Evolutionary conservation across 2,797 vertebrate genomes (phyloP), one percentile per base, ranked within the genome.

Genomic region (Xenentodon cancila): DNA sequence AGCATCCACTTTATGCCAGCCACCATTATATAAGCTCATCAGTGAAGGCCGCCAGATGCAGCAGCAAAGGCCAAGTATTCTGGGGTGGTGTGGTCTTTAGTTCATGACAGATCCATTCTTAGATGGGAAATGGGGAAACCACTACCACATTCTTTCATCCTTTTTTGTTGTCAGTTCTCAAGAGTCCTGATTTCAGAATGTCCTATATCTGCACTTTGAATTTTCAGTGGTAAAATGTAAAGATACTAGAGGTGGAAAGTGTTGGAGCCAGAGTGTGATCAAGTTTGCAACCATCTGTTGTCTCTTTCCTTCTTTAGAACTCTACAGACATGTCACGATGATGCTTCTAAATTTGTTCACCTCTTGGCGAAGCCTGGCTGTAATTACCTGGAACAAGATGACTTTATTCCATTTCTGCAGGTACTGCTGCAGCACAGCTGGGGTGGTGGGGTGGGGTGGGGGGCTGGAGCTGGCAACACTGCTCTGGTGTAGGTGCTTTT

Each of bases 321-420:
- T 74, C 94, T 99, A 74, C 96, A 95, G 89, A 98, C 90, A 71
- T 98, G 97, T 88, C 95, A 99, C 53, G 96, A 98, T 61, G 95
- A 95, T 16, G 94, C 95, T n/a, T 92, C 96, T 45, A 96, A 93
- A 92, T 98, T 99, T 81, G 89, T 98, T 75, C 95, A 96, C 85
- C 96, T 99, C 91, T 90, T 99, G 71, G 94, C 93, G 91, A 96
- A 88, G 75, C 97, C 97, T 64, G 95, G 96, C 73, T 95, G 94
- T 83, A 92, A 92, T 91, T 96, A 95, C 91, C 93, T 99, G 91
- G 96, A 96, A 90, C 97, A 96, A 93, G 97, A 99, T 62, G 97
- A 99, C 91, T 96, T 99, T 86, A 94, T 97, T 91, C 96, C 97
- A 88, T 96, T 99, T 91, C 91, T 99, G 85, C 97, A 99, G 95